Evolutionary conservation across 2,113 vertebrate genomes (phyloP).

Genomic region (Silurus asotus): DNA sequence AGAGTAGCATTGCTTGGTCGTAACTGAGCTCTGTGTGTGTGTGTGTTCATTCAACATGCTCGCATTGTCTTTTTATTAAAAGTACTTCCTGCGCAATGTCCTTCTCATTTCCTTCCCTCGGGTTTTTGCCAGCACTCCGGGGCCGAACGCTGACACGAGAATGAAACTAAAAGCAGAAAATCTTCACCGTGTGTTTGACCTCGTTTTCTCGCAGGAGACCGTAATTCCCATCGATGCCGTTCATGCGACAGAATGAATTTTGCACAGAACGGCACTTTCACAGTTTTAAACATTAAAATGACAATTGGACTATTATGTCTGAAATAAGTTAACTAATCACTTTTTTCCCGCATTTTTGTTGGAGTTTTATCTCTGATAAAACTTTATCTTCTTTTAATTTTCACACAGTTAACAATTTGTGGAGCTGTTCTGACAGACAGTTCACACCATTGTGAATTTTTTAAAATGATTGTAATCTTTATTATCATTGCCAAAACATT

Average conservation of each 20-base stretch:
- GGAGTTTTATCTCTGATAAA: background rate
- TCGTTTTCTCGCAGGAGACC: slow-evolving; percentile 11
- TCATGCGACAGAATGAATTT: background rate
- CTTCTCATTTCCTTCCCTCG: slow-evolving; percentile 24
- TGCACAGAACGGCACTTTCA: background rate
- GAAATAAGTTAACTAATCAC: background rate
- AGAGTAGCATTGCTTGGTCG: background rate
- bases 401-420: background rate
- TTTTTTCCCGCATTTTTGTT: background rate
- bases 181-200: slow-evolving; percentile 44
- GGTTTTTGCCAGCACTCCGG: slow-evolving; percentile 37
- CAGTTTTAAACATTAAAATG: too few species aligned
- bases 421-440: background rate
- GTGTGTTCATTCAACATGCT: background rate
- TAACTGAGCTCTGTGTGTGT: background rate
- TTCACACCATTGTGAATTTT: background rate
- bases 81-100: slow-evolving; percentile 37
- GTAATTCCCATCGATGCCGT: slow-evolving; percentile 8
- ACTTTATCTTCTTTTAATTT: background rate
- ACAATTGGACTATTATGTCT: background rate
- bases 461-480: background rate
- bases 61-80: slow-evolving; percentile 21
- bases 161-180: slow-evolving; percentile 44
- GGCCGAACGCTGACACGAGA: slow-evolving; percentile 35
- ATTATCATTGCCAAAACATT: background rate